Evolutionary conservation across 2,888 invertebrate species (phyloP).

Genomic region (Merodon equestris): DNA sequence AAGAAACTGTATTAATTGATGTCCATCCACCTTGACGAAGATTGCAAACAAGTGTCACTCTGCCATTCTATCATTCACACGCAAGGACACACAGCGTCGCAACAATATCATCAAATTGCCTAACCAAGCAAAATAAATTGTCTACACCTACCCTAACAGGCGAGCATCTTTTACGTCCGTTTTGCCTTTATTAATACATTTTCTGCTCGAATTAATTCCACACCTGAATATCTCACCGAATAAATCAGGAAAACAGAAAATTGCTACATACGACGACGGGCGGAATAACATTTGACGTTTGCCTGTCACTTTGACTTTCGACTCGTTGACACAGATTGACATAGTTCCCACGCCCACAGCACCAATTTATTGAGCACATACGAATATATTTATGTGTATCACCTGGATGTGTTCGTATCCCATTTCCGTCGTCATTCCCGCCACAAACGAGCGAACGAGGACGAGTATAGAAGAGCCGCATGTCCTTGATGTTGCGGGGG

Average conservation of each 20-base stretch:
- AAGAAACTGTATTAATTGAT: not conserved
- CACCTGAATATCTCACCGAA: constrained; percentile 23
- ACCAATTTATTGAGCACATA: constrained; percentile 39
- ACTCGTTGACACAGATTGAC: constrained; percentile 46
- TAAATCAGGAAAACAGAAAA: constrained; percentile 37
- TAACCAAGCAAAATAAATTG: constrained; percentile 58
- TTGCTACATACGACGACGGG: not conserved
- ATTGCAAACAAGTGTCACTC: constrained; percentile 3
- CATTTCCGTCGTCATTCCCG: constrained; percentile 31
- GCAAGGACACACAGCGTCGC: not conserved
- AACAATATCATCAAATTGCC: constrained; percentile 49
- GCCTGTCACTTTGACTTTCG: constrained; percentile 38
- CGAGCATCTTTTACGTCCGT: not conserved
- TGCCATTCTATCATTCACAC: not conserved
- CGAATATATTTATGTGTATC: no score
- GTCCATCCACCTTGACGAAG: not conserved
- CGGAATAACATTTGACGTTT: constrained; percentile 50
- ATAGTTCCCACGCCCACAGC: constrained; percentile 50
- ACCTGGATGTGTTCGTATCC: constrained; percentile 47
- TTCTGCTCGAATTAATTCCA: constrained; percentile 51
- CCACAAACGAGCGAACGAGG: not conserved
- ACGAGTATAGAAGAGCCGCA: constrained; percentile 23
- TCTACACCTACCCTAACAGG: constrained; percentile 31
- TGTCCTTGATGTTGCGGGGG: constrained; percentile 23
- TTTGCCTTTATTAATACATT: constrained; percentile 37